Evolutionary conservation across 1,140 invertebrate species (phyloP).

Genomic region (Doryteuthis pealeii): DNA sequence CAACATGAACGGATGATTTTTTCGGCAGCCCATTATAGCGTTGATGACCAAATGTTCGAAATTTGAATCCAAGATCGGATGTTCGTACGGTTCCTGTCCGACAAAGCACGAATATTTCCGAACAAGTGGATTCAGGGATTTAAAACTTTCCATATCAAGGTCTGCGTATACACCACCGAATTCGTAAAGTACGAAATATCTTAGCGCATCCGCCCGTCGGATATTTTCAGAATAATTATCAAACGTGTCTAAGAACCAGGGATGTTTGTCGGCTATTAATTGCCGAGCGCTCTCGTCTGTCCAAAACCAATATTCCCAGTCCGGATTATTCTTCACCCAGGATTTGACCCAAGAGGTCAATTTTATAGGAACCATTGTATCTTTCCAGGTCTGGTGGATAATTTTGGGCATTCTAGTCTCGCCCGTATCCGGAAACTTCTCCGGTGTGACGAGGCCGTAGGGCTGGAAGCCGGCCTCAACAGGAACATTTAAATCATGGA

Average conservation of each 20-base stretch:
- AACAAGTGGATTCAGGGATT: conserved; percentile 41
- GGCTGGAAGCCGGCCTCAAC: conserved; percentile 26
- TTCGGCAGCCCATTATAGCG: conserved; percentile 51
- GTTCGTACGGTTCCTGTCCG: conserved; percentile 54
- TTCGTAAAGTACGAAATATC: conserved; percentile 53
- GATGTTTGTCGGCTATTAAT: conserved; percentile 46
- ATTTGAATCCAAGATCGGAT: conserved; percentile 50
- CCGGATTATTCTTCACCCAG: conserved; percentile 47
- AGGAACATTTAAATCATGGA: conserved; percentile 37
- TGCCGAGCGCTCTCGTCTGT: conserved; percentile 48
- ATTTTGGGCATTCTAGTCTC: conserved; percentile 45
- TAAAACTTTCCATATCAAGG: conserved; percentile 52
- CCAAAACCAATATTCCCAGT: conserved; percentile 56
- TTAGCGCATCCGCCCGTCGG: conserved; percentile 46
- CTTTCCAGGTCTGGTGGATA: conserved; percentile 57
- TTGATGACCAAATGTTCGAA: conserved; percentile 52
- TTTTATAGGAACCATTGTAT: conserved; percentile 41
- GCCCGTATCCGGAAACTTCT: conserved; percentile 36
- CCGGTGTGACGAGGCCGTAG: conserved; percentile 24
- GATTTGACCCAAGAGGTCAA: conserved; percentile 46
- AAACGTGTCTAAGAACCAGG: conserved; percentile 42
- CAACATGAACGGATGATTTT: conserved; percentile 53
- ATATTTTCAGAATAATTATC: conserved; percentile 48
- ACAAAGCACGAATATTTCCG: conserved; percentile 51
- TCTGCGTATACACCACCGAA: conserved; percentile 55